Evolutionary conservation across 1,140 invertebrate genomes (phyloP).

Genomic region (Gonioctena quinquepunctata): DNA sequence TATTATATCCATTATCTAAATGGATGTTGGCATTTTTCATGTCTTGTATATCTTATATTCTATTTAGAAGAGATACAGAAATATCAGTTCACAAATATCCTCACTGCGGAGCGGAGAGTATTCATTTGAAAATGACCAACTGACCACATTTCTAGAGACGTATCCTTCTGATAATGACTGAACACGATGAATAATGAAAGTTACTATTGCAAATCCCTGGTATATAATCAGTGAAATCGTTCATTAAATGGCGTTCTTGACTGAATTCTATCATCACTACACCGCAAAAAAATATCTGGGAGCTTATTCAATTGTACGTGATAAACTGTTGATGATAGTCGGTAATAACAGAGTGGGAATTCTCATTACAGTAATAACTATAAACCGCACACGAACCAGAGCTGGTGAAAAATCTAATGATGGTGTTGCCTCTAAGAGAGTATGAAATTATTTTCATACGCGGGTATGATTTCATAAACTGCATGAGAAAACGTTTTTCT

Average conservation of each 20-base stretch:
- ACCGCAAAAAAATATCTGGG: not conserved
- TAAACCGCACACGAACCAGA: not conserved
- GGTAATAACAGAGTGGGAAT: not conserved
- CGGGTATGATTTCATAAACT: not conserved
- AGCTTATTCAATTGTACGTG: conserved; percentile 6
- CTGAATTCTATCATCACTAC: not conserved
- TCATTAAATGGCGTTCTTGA: not conserved
- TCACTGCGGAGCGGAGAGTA: too few species aligned
- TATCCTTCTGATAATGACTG: too few species aligned
- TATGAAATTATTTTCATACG: not conserved
- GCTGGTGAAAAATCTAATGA: not conserved
- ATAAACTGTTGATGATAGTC: conserved; percentile 6
- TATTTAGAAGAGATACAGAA: too few species aligned
- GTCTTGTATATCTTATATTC: too few species aligned
- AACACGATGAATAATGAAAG: too few species aligned
- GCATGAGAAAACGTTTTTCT: too few species aligned
- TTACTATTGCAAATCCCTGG: not conserved
- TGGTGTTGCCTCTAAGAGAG: not conserved
- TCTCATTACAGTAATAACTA: conserved; percentile 7
- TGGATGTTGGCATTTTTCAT: too few species aligned
- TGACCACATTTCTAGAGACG: too few species aligned
- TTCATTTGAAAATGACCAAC: too few species aligned
- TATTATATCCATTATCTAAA: too few species aligned
- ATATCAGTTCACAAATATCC: too few species aligned
- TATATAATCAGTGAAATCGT: not conserved